phyloP scores from a whole-genome alignment of 2,888 invertebrate genomes.

The Xestia rhomboidea region DNA sequence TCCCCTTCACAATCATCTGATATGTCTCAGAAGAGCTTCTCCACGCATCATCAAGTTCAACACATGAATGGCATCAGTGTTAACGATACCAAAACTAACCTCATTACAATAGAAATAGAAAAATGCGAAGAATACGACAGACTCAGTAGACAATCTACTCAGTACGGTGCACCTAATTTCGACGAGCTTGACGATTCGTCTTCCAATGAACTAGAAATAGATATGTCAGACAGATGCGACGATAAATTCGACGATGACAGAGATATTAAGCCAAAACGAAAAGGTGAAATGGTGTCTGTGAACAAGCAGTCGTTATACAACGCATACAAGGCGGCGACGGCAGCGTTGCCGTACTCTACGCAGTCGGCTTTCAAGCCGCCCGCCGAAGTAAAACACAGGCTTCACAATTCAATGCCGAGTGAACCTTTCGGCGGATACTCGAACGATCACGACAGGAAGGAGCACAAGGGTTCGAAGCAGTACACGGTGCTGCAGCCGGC shows the following conservation, averaged over 20 bases:
- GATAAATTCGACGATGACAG: conserved; percentile 92
- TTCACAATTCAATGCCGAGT: conserved; percentile 89
- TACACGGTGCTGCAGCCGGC: conserved; percentile 97
- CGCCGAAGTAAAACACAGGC: conserved; percentile 91
- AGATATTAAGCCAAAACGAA: conserved; percentile 87
- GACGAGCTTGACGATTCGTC: conserved; percentile 94
- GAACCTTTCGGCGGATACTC: conserved; percentile 94
- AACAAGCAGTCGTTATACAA: conserved; percentile 90
- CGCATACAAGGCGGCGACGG: conserved; percentile 89
- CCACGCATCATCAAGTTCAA: conserved; percentile 81
- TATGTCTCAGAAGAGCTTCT: conserved; percentile 92
- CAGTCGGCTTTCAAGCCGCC: conserved; percentile 96
- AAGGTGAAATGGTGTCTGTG: conserved; percentile 87
- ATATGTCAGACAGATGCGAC: conserved; percentile 93
- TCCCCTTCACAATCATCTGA: conserved; percentile 92
- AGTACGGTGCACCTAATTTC: conserved; percentile 94
- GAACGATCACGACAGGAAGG: conserved; percentile 86
- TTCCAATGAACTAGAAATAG: conserved; percentile 94
- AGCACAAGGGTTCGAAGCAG: conserved; percentile 92
- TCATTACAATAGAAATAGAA: conserved; percentile 77
- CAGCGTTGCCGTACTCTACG: conserved; percentile 92
- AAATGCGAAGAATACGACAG: conserved; percentile 85
- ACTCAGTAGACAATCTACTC: conserved; percentile 89
- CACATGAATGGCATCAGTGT: conserved; percentile 78
- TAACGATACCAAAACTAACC: conserved; percentile 73